Evolutionary conservation across 2,888 invertebrate genomes (phyloP).

Genomic region (Rhopalosiphum nymphaeae): DNA sequence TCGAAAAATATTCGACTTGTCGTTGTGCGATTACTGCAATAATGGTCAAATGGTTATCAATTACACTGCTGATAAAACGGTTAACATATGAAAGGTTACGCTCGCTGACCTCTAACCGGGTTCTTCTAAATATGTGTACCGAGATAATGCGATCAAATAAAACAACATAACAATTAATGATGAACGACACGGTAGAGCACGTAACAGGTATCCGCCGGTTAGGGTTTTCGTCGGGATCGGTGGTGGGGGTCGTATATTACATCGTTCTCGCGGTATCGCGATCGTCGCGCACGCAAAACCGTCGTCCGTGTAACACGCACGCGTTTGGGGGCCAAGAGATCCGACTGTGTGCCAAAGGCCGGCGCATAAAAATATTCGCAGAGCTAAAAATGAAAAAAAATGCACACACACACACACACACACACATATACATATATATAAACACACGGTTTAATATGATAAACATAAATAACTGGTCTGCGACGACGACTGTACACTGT

Average conservation of each 20-base stretch:
- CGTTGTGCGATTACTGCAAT: background rate
- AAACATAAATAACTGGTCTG: constrained; percentile 9
- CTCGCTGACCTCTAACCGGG: background rate
- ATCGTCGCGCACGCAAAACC: background rate
- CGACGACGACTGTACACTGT: constrained; percentile 20
- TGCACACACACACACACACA: background rate
- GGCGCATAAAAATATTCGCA: constrained; percentile 12
- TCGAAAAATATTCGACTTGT: background rate
- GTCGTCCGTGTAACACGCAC: background rate
- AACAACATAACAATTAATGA: background rate
- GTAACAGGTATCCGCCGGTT: background rate
- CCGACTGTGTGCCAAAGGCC: constrained; percentile 18
- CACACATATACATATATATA: background rate
- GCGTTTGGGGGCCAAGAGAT: background rate
- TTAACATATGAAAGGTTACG: background rate
- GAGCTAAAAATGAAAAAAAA: background rate
- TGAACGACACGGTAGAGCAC: background rate
- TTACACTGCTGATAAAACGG: background rate
- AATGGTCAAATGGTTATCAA: background rate
- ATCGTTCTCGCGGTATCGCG: background rate
- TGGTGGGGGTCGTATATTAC: background rate
- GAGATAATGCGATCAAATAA: background rate
- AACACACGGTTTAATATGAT: background rate
- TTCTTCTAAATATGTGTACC: background rate
- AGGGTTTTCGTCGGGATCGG: background rate